Evolutionary conservation across 2,888 invertebrate species (phyloP).

Genomic region (Folsomia candida): DNA sequence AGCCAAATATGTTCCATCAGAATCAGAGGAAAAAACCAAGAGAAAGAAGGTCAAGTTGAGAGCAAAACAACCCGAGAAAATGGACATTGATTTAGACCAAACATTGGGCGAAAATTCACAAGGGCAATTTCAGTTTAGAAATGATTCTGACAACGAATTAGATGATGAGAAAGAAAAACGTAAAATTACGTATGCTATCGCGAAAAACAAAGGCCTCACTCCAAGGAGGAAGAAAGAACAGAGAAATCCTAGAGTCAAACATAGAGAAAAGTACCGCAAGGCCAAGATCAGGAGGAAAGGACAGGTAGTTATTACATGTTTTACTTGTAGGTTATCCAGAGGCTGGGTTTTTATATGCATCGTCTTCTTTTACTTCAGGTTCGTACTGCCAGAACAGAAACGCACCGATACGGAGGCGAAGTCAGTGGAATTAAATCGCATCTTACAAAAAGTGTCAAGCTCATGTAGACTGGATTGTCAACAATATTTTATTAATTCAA

Average conservation of each 20-base stretch:
- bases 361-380: conserved; percentile 56
- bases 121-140: conserved; percentile 51
- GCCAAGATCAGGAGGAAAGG: conserved; percentile 90
- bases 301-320: conserved; percentile 62
- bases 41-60: conserved; percentile 12
- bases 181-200: conserved; percentile 87
- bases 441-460: conserved; percentile 84
- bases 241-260: conserved; percentile 92
- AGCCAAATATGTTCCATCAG: conserved; percentile 31
- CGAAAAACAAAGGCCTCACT: conserved; percentile 91
- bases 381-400: conserved; percentile 76
- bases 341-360: not conserved
- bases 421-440: conserved; percentile 87
- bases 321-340: too few relatives aligned
- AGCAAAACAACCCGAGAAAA: conserved; percentile 22
- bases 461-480: conserved; percentile 65
- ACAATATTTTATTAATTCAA: not conserved
- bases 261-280: conserved; percentile 86
- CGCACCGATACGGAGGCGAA: conserved; percentile 83
- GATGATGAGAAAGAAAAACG: conserved; percentile 62
- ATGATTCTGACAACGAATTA: conserved; percentile 25
- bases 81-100: conserved; percentile 29
- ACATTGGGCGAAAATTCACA: conserved; percentile 54
- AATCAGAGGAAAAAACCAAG: conserved; percentile 43
- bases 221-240: conserved; percentile 87